Evolutionary conservation across 2,888 invertebrate genomes (phyloP).

Genomic region (Tachina fera): DNA sequence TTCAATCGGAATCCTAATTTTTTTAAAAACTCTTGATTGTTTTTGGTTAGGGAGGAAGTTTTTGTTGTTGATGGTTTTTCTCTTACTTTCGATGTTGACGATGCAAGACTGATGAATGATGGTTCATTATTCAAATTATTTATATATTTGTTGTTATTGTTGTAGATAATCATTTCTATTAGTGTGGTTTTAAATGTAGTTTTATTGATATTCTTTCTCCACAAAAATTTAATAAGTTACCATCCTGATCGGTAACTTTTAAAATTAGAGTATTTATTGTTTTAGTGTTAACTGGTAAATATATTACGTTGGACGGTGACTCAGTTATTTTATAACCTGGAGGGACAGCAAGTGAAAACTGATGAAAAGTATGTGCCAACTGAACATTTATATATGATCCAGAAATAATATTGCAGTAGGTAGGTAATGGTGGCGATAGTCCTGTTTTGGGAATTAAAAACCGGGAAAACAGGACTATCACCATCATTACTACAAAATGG

Average conservation of each 20-base stretch:
- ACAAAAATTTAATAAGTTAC: constrained; percentile 73
- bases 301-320: constrained; percentile 77
- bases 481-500: too few species aligned
- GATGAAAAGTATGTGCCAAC: constrained; percentile 74
- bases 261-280: constrained; percentile 75
- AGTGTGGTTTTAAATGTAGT: constrained; percentile 73
- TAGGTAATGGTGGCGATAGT: too few species aligned
- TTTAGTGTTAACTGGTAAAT: constrained; percentile 76
- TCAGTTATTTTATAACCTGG: constrained; percentile 79
- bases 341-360: constrained; percentile 62
- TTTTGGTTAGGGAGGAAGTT: constrained; percentile 21
- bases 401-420: constrained; percentile 66
- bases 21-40: constrained; percentile 57
- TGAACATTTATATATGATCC: constrained; percentile 64
- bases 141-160: neutral
- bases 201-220: constrained; percentile 63
- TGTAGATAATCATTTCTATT: constrained; percentile 66
- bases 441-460: too few species aligned
- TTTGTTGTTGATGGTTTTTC: neutral
- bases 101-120: neutral
- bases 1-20: neutral
- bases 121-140: constrained; percentile 11
- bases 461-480: too few species aligned
- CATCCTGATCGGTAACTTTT: constrained; percentile 63
- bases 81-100: constrained; percentile 5